phyloP scores from a whole-genome alignment of 2,113 vertebrate genomes.

The Gobiocypris rarus region DNA sequence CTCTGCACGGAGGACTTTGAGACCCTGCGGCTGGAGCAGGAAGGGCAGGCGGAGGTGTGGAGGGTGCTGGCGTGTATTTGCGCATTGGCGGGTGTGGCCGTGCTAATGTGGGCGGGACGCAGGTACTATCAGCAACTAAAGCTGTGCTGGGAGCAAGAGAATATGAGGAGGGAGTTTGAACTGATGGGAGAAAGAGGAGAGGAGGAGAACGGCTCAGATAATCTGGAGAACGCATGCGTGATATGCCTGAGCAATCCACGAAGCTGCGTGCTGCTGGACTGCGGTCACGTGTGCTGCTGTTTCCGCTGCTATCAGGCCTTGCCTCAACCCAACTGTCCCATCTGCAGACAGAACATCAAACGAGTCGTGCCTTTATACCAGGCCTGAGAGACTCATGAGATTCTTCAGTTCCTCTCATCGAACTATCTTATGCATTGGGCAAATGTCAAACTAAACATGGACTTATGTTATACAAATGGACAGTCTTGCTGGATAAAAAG shows the following conservation, averaged over 20 bases:
- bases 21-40: slow-evolving; percentile 72
- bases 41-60: slow-evolving; percentile 71
- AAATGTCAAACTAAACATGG: not conserved
- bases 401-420: not conserved
- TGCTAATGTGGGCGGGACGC: slow-evolving; percentile 72
- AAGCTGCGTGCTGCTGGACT: slow-evolving; percentile 81
- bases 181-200: not conserved
- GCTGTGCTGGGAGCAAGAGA: slow-evolving; percentile 63
- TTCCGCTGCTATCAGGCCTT: slow-evolving; percentile 82
- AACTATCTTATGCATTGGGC: not conserved
- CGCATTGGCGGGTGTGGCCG: slow-evolving; percentile 60
- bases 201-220: not conserved
- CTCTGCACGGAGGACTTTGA: slow-evolving; percentile 81
- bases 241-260: slow-evolving; percentile 79
- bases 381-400: slow-evolving; percentile 55
- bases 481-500: not conserved
- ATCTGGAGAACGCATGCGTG: slow-evolving; percentile 69
- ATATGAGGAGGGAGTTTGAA: slow-evolving; percentile 68
- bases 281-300: slow-evolving; percentile 90
- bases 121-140: slow-evolving; percentile 70
- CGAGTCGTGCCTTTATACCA: slow-evolving; percentile 84
- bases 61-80: slow-evolving; percentile 68
- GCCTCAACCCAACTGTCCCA: slow-evolving; percentile 78
- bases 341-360: slow-evolving; percentile 80
- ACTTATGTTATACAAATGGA: not conserved